Evolutionary conservation across 2,113 vertebrate species (phyloP).

Genomic region (Australoheros scitulus): DNA sequence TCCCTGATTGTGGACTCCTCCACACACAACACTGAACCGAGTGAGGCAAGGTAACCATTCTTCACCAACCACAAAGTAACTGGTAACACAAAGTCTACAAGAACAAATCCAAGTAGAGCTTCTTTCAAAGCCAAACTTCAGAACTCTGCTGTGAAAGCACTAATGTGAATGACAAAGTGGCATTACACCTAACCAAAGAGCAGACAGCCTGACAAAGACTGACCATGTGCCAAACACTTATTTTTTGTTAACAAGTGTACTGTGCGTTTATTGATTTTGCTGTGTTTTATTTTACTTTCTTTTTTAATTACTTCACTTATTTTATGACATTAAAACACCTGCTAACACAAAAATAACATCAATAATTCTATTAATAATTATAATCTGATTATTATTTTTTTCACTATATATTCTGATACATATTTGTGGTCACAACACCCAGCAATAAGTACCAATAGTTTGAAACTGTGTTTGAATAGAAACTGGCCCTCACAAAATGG

Average conservation of each 20-base stretch:
- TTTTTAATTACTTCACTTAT: background rate
- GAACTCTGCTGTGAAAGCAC: too few species aligned
- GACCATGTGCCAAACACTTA: background rate
- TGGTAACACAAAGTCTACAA: too few species aligned
- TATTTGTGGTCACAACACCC: background rate
- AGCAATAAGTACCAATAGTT: background rate
- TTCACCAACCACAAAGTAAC: too few species aligned
- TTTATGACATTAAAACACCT: background rate
- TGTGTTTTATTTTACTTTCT: background rate
- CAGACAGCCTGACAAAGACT: background rate
- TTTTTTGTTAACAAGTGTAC: background rate
- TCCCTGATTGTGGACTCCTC: background rate
- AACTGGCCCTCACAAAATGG: conserved; percentile 59
- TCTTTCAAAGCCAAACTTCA: too few species aligned
- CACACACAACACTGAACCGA: too few species aligned
- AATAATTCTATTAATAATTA: background rate
- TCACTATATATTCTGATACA: too few species aligned
- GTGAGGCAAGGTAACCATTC: too few species aligned
- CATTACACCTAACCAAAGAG: too few species aligned
- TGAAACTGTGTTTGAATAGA: background rate
- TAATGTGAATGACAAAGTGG: too few species aligned
- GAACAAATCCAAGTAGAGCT: too few species aligned
- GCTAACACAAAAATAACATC: fast-evolving
- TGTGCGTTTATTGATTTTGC: background rate
- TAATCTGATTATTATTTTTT: background rate